Evolutionary conservation across 1,140 invertebrate genomes (phyloP), one percentile per base, ranked within the genome.

Genomic region (Psilanteris sp.): DNA sequence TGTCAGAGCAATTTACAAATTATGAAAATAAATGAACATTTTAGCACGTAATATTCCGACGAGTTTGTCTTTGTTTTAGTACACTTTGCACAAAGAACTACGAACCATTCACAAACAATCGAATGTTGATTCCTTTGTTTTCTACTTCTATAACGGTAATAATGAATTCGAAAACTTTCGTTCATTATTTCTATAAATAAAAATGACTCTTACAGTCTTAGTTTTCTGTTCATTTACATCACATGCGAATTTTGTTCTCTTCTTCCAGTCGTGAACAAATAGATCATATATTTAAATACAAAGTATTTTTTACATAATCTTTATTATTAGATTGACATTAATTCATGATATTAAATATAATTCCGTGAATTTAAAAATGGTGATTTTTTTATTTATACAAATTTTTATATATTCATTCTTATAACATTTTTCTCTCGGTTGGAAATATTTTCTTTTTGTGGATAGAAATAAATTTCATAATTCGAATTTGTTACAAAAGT

Each of bases 91-190:
- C 27, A 39, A 54, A 54, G 48, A 11, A 7, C 11, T 8, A 13
- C 1, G 48, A 37, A 54, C 48, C 37, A 54, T 54, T 37, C 24
- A 4, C 34, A 1, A 4, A 27, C 27, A 14, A 44, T n/a, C n/a
- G n/a, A n/a, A n/a, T n/a, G n/a, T n/a, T n/a, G n/a, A 29, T 44
- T 27, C 34, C 48, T 37, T 37, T 54, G 27, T 32, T 20, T 11
- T 6, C 27, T 9, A 11, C 44, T 11, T 32, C 15, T 20, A 48
- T 32, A 48, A 48, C 16, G 29, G 16, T 32, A 31, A 32, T 48
- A 48, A 48, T 48, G 44, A 48, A 48, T 48, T 32, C 15, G 15
- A 32, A 31, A 48, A 48, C 44, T 48, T 48, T 32, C 27, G 10
- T 31, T 32, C 27, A 48, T 48, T 32, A 31, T 8, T 31, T 7